Base-by-base conservation (phyloP, 2,797 vertebrate species). In the Pseudomugil tenellus region DNA sequence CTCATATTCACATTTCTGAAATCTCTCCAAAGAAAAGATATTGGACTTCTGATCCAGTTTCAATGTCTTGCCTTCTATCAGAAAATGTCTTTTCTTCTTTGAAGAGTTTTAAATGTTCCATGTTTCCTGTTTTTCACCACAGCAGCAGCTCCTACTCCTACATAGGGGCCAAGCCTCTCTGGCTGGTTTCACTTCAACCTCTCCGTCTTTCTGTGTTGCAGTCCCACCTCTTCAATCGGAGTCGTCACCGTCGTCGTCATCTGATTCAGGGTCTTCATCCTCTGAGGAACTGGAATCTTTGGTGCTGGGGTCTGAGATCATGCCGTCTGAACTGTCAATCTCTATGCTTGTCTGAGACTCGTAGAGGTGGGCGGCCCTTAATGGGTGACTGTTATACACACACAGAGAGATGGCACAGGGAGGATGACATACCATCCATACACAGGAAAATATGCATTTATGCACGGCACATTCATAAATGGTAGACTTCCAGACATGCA, bases 271-370 rank as follows among this genome's bases (percentile, higher is more conserved):
- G 4, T 77, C 85, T 3, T 89, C 89, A 1, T 88, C 83, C 37
- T 85, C 80, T 0, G 84, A 87, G 48, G 88, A 91, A 70, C 89
- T 90, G 1, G 83, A 25, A 51, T 87, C 79, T 53, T 51, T 43
- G 46, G 87, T 87, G 85, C 91, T 93, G 73, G 85, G n/a, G 0
- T 89, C 85, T 63, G 91, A 93, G 56, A 91, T 87, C 83, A 89
- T 89, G 28, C 89, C 86, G 2, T 90, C 91, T 49, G 91, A 92
- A 79, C 87, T 92, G 83, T 91, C 91, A 70, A 92, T 84, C 85
- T 91, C 89, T 54, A 89, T 12, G 65, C 87, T 80, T 0, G 86
- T 75, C 76, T 91, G 63, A 70, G 84, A 80, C 26, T 87, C 0
- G 76, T 90, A 91, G 73, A 93, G 90, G 64, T 92, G 91, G 60